Percentiles rank a stretch among this genome's conserved stretches.
These are phyloP conservation scores for Melitaea cinxia DNA, from an alignment of 1,140 invertebrate genomes.

Conservation along the genomic window DNA sequence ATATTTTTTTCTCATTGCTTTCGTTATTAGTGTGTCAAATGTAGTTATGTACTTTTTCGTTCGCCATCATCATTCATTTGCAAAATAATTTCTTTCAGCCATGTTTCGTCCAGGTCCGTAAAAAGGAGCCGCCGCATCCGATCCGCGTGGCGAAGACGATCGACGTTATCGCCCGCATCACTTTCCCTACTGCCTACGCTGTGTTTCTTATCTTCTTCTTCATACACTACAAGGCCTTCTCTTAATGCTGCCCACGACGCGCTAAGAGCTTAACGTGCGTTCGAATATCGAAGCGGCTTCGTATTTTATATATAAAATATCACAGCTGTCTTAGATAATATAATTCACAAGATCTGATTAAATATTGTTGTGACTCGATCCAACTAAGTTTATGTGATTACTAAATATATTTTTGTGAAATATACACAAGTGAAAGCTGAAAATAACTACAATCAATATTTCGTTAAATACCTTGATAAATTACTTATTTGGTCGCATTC, in stretches of 20 bases:
- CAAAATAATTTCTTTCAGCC: constrained; percentile 81
- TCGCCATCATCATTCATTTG: constrained; percentile 70
- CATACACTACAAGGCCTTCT: constrained; percentile 92
- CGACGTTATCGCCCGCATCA: constrained; percentile 95
- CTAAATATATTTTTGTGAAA: constrained; percentile 29
- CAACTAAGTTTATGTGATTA: constrained; percentile 62
- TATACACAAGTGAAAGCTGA: constrained; percentile 27
- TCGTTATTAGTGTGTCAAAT: constrained; percentile 11
- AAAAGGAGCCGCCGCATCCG: constrained; percentile 94
- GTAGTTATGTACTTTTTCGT: constrained; percentile 42
- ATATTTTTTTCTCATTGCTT: background rate
- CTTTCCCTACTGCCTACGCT: constrained; percentile 94
- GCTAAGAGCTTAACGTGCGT: constrained; percentile 53
- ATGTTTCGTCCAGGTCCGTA: constrained; percentile 90
- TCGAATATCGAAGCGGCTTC: constrained; percentile 42
- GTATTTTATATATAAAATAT: constrained; percentile 58
- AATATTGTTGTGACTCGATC: constrained; percentile 61
- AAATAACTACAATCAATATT: constrained; percentile 27
- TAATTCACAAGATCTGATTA: constrained; percentile 48
- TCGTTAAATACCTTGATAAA: constrained; percentile 16
- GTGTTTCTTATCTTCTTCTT: constrained; percentile 97
- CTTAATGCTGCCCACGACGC: constrained; percentile 79
- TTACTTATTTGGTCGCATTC: constrained; percentile 5
- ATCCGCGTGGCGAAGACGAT: constrained; percentile 96
- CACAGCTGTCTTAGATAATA: constrained; percentile 52